These are phyloP conservation scores for Wasmannia auropunctata DNA, from an alignment of 1,140 invertebrate species.

Conservation along the genomic window DNA sequence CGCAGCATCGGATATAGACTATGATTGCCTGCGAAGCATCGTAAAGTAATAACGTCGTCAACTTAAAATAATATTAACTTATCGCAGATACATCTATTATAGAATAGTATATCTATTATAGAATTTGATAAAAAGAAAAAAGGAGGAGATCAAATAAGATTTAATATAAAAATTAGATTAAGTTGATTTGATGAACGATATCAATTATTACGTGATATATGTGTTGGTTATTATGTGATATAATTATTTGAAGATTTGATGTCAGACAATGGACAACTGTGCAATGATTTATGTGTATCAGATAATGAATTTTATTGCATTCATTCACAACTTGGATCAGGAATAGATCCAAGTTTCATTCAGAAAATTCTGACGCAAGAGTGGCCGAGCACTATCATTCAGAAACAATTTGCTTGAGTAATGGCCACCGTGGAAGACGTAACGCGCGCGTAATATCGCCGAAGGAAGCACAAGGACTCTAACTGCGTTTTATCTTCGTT, in stretches of 20 bases:
- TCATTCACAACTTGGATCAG: background rate
- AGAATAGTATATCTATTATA: too few relatives aligned
- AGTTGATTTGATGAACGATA: background rate
- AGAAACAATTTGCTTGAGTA: slow-evolving; percentile 42
- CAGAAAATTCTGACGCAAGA: slow-evolving; percentile 28
- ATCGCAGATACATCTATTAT: background rate
- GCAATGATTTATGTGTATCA: background rate
- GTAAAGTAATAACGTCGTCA: background rate
- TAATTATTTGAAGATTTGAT: background rate
- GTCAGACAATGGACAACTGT: background rate
- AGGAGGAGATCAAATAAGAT: background rate
- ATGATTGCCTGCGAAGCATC: background rate
- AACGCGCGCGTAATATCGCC: slow-evolving; percentile 7
- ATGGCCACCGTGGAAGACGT: slow-evolving; percentile 7
- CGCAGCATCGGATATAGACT: slow-evolving; percentile 5
- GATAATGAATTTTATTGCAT: background rate
- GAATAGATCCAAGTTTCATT: slow-evolving; percentile 7
- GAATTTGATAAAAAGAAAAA: background rate
- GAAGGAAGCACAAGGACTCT: slow-evolving; percentile 25
- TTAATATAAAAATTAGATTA: background rate
- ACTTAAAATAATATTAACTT: background rate
- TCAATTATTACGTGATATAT: background rate
- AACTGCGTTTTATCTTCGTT: slow-evolving; percentile 23
- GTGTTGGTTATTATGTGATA: too few relatives aligned
- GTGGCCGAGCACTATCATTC: slow-evolving; percentile 27